Base-by-base conservation (phyloP, 2,113 vertebrate species). In the Neomonachus schauinslandi region DNA sequence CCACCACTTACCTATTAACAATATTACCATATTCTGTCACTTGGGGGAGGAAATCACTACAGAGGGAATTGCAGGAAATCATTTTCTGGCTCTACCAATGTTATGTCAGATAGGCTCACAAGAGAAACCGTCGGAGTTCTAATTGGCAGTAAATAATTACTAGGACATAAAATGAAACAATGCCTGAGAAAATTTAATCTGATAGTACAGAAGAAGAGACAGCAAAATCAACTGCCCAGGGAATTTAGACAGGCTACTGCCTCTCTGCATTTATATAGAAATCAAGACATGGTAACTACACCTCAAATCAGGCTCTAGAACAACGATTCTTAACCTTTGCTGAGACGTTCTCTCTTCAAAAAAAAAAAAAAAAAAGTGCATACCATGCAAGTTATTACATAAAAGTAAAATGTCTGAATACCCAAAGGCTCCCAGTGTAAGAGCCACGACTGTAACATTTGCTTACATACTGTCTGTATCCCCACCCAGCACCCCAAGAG, bases 181-280 rank as follows among this genome's bases (percentile, higher is more conserved):
- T 85, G 1, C 49, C 39, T 7, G 1, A 46, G 72, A 28, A 92
- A 87, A 97, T 33, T n/a, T 77, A 89, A 39, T 59, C 61, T 84
- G 72, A 63, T 2, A 49, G 33, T 79, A 65, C 11, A 87, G n/a
- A 33, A 89, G 61, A 55, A 24, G 15, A 0, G 1, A 36, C 0
- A 36, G 51, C 39, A 7, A 3, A 4, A 51, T 74, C 69, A 61
- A 59, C 6, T 51, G 36, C 8, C 4, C 33, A 12, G 67, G 69
- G 88, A 84, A 95, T 93, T 92, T 59, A 95, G 2, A 51, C 16
- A 12, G 13, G 24, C 51, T 65, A 28, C 63, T n/a, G 42, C 22
- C 80, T 4, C 71, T 97, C 85, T 92, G 86, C 94, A 98, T 98
- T 97, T 97, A 88, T 67, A 98, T 22, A 95, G 94, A 98, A 98